Evolutionary conservation across 2,888 invertebrate genomes (phyloP), one percentile per base, ranked within the genome.

Genomic region (Mythimna pallens): DNA sequence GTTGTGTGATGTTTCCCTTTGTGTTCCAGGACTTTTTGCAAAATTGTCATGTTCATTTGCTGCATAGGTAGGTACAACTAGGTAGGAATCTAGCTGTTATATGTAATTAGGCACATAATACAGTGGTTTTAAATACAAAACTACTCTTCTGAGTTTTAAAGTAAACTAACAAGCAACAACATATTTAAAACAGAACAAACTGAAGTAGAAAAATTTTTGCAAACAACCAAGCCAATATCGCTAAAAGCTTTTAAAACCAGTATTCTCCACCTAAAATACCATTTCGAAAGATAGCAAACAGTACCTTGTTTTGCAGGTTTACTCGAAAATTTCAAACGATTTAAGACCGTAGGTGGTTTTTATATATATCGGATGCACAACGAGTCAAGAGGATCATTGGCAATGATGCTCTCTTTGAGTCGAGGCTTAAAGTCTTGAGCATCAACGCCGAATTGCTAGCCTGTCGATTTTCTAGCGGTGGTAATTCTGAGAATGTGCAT

Each of bases 301-400:
- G 43, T 59, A 63, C 4, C 14, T 25, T 17, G 34, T 55, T 59
- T 64, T 58, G 34, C 17, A 47, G 54, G 12, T 61, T 69, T 30
- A 36, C 30, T 70, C 14, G 7, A 59, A 67, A 52, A 65, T 67
- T 65, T 57, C 22, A 50, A 63, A 67, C 34, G 25, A 12, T 50
- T 66, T 30, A 17, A 52, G 58, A 50, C 30, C 54, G 7, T 12
- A 43, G 14, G 17, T 34, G 58, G 36, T 25, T 57, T 68, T 36
- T 43, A 52, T 71, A 57, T 17, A 14, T 47, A 43, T 43, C 14
- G 43, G 12, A 40, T 40, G 40, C 10, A 40, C 34, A 34, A 7
- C 34, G 34, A 34, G 34, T 34, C 34, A 34, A 34, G 34, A 34
- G 8, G 8, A 34, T 34, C 34, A 34, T 34, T 34, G 8, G 7